Base-by-base conservation (phyloP, 2,113 vertebrate genomes). In the Myxocyprinus asiaticus region DNA sequence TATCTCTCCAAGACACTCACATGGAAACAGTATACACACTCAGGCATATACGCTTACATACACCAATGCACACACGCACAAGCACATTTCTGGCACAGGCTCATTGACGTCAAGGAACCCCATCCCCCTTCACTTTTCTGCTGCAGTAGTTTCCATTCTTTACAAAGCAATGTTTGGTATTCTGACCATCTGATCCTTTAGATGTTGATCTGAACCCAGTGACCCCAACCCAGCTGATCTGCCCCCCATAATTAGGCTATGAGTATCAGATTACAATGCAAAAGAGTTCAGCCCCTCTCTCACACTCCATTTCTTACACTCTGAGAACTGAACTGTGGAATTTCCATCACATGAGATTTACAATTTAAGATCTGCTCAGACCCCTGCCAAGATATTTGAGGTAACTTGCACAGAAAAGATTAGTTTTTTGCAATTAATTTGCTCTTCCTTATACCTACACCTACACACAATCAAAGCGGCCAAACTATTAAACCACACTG, bases 141-240 rank as follows among this genome's bases (percentile, higher is more conserved):
- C 22, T 33, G 22, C 65, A 79, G 73, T 81, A 81, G 33, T 67
- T 51, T 12, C 64, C n/a, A 44, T 45, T 67, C 61, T 65, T 66
- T 77, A 71, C 77, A 72, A 47, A 90, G 82, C 78, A 83, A 84
- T 84, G 87, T 77, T 78, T 70, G 64, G 78, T 84, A 72, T 44
- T 78, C 86, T 80, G 82, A 77, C 85, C 88, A 87, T 88, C 79
- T 88, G 86, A 83, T 83, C 87, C 85, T 58, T 59, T 79, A n/a
- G 76, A n/a, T 73, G 58, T 59, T 42, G 77, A 80, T 67, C 14
- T 86, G 85, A 90, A 91, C 85, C 77, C 66, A 9, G 9, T 85
- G 87, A 90, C 87, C 22, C 22, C 22, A 33, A 1, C 22, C 67
- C 80, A 85, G 76, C 74, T 65, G 68, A 64, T 53, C 80, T 17